phyloP scores from a whole-genome alignment of 2,113 vertebrate species.

The Panurus biarmicus region DNA sequence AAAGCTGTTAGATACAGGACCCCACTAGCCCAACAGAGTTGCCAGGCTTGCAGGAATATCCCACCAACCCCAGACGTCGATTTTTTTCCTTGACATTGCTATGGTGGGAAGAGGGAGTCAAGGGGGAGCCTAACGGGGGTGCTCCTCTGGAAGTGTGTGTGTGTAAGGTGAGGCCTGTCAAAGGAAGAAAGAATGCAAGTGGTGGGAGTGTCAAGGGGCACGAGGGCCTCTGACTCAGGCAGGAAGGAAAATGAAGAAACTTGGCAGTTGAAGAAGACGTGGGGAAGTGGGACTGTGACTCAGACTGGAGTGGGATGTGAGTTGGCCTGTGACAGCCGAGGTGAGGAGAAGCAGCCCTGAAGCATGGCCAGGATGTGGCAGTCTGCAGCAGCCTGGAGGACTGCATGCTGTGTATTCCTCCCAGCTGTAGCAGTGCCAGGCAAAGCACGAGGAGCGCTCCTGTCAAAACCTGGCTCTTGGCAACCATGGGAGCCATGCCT shows the following conservation, averaged over 20 bases:
- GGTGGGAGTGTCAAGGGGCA: slow-evolving; percentile 1
- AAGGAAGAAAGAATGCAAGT: slow-evolving; percentile 4
- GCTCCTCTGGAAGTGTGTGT: not conserved
- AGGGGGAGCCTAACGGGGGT: not conserved
- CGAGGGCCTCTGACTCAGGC: slow-evolving; percentile 42
- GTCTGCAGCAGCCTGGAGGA: not conserved
- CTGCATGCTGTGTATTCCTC: not conserved
- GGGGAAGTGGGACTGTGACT: slow-evolving; percentile 52
- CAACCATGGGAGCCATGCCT: not conserved
- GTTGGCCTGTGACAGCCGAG: not conserved
- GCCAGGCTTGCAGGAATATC: not conserved
- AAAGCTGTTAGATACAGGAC: not conserved
- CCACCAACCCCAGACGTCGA: not conserved
- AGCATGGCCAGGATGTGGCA: not conserved
- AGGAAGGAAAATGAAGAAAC: slow-evolving; percentile 61
- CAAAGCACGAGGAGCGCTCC: not conserved
- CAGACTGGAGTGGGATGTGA: not conserved
- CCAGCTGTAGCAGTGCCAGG: not conserved
- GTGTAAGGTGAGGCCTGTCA: not conserved
- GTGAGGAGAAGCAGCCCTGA: not conserved
- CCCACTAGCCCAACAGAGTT: not conserved
- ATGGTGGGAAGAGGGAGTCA: not conserved
- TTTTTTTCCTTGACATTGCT: not conserved
- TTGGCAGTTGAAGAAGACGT: not conserved
- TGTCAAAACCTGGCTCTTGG: not conserved